Percentiles rank a stretch among this genome's conserved stretches.
Conservation (phyloP, 2,888 invertebrate species). For the Cremastobaeus sp. region DNA sequence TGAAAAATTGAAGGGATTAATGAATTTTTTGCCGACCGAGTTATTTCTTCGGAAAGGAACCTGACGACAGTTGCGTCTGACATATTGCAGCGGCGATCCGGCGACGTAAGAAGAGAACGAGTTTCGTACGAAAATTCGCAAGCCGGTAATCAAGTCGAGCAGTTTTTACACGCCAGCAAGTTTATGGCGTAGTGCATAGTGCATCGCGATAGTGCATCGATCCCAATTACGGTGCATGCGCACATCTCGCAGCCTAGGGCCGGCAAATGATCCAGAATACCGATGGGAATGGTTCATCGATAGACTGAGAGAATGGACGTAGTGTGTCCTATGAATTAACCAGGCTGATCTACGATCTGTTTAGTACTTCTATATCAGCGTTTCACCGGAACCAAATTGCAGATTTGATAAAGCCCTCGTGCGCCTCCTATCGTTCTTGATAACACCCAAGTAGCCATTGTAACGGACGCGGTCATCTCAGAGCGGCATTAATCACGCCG, state of each 20-base stretch:
- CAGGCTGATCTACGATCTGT: constrained; percentile 77
- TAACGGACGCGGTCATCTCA: too few relatives aligned
- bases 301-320: constrained; percentile 57
- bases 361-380: constrained; percentile 78
- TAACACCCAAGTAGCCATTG: constrained; percentile 54
- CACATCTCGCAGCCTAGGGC: constrained; percentile 75
- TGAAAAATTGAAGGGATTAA: too few relatives aligned
- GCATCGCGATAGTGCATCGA: constrained; percentile 68
- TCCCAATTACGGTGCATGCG: constrained; percentile 64
- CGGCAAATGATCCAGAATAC: constrained; percentile 78
- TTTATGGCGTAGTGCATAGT: constrained; percentile 46
- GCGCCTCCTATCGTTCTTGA: constrained; percentile 38
- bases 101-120: constrained; percentile 47
- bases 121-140: constrained; percentile 53
- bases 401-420: constrained; percentile 41
- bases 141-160: constrained; percentile 52
- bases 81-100: constrained; percentile 27
- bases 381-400: constrained; percentile 64
- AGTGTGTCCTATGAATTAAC: constrained; percentile 77
- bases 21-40: too few relatives aligned
- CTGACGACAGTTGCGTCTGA: constrained; percentile 9
- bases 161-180: constrained; percentile 26
- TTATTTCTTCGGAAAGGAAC: constrained; percentile 15
- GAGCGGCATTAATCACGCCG: too few relatives aligned
- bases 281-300: constrained; percentile 75